Percentiles rank a stretch among this genome's conserved stretches.
Conservation (phyloP, 2,113 vertebrate genomes). For the Vulpes vulpes region DNA sequence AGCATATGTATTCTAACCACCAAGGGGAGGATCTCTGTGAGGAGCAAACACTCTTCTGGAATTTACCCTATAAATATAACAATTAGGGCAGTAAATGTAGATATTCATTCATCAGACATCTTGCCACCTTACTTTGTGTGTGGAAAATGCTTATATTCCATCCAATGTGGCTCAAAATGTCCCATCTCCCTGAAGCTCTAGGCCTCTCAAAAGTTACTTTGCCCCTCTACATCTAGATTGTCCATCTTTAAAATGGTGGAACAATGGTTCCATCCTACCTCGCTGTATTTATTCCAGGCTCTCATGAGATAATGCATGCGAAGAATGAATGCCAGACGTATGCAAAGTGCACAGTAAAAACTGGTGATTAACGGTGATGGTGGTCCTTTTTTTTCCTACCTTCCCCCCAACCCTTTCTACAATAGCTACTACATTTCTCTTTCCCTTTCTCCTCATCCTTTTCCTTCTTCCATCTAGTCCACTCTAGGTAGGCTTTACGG, state of each 20-base stretch:
- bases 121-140: not conserved
- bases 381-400: not conserved
- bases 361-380: rapidly evolving
- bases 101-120: not conserved
- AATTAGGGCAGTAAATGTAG: not conserved
- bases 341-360: not conserved
- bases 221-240: not conserved
- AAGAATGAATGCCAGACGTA: not conserved
- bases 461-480: not conserved
- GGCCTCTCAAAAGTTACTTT: not conserved
- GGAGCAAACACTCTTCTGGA: not conserved
- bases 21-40: not conserved
- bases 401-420: no score
- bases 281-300: not conserved
- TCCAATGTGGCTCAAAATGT: not conserved
- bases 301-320: not conserved
- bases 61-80: not conserved
- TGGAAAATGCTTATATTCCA: not conserved
- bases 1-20: not conserved
- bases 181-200: not conserved
- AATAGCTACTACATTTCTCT: not conserved
- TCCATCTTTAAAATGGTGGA: not conserved
- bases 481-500: not conserved
- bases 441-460: not conserved
- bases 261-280: not conserved